Percentiles rank a stretch among this genome's conserved stretches.
Conservation (phyloP, 1,140 invertebrate species). For the Oscheius sp. region DNA sequence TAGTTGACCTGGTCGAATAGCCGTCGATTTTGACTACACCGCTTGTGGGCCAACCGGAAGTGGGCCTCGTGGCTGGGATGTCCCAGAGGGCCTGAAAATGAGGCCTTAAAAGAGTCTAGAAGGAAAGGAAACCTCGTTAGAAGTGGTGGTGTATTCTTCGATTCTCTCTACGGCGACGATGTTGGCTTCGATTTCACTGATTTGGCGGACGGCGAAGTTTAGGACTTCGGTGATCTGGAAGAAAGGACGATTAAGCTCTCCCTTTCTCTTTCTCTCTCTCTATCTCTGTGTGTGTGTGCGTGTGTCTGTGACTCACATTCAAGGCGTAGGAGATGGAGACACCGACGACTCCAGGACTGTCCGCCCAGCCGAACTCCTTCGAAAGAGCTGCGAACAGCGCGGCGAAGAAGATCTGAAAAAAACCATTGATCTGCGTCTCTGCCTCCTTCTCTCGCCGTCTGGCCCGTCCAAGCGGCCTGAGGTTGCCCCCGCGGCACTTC, state of each 20-base stretch:
- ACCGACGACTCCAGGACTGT: constrained; percentile 67
- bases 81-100: constrained; percentile 22
- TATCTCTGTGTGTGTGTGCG: constrained; percentile 12
- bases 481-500: too few relatives aligned
- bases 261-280: constrained; percentile 11
- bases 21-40: constrained; percentile 61
- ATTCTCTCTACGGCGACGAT: constrained; percentile 96
- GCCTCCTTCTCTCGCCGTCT: background rate
- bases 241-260: background rate
- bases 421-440: too few relatives aligned
- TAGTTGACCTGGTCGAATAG: constrained; percentile 48
- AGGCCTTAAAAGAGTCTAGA: background rate
- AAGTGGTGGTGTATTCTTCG: constrained; percentile 77
- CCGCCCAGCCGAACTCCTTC: constrained; percentile 61
- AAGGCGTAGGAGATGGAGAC: constrained; percentile 61
- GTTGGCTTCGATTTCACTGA: constrained; percentile 91
- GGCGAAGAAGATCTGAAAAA: constrained; percentile 61
- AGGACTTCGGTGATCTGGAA: constrained; percentile 80
- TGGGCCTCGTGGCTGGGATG: constrained; percentile 15
- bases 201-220: constrained; percentile 94
- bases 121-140: constrained; percentile 18
- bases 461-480: background rate
- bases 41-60: constrained; percentile 60
- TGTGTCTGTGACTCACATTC: constrained; percentile 22
- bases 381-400: constrained; percentile 62